These are phyloP conservation scores for Harmothoe impar DNA, from an alignment of 2,888 invertebrate species.

Conservation along the genomic window DNA sequence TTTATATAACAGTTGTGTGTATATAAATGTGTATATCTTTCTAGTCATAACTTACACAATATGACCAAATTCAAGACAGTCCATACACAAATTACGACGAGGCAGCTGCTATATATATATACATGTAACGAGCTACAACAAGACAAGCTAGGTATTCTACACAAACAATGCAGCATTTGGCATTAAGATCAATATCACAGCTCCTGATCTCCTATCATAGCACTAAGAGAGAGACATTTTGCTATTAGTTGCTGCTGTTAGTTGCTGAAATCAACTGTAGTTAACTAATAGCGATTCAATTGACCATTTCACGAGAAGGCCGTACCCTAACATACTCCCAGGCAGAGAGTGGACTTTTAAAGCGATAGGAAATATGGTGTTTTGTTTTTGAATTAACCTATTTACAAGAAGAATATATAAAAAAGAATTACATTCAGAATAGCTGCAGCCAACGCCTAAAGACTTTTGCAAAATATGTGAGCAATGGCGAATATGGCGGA, in stretches of 20 bases:
- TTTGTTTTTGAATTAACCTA: too few species aligned
- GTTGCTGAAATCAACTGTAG: slow-evolving; percentile 16
- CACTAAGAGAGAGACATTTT: background rate
- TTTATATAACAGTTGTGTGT: background rate
- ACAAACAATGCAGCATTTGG: background rate
- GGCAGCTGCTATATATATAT: background rate
- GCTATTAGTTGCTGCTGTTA: slow-evolving; percentile 29
- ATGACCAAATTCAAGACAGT: background rate
- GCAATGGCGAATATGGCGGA: too few species aligned
- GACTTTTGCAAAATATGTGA: too few species aligned
- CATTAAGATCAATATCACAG: background rate
- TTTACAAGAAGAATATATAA: too few species aligned
- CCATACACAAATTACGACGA: background rate
- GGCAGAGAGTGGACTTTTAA: too few species aligned
- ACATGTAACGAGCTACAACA: background rate
- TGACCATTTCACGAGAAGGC: background rate
- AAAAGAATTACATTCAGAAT: too few species aligned
- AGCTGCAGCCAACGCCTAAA: too few species aligned
- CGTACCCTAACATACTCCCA: too few species aligned
- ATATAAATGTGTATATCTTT: background rate
- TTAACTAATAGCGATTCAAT: background rate
- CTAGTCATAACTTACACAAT: background rate
- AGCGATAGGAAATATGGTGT: too few species aligned
- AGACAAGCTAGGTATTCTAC: background rate
- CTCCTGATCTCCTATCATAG: background rate